Conservation (phyloP, 2,113 vertebrate genomes). For the Laticauda laticaudata region DNA sequence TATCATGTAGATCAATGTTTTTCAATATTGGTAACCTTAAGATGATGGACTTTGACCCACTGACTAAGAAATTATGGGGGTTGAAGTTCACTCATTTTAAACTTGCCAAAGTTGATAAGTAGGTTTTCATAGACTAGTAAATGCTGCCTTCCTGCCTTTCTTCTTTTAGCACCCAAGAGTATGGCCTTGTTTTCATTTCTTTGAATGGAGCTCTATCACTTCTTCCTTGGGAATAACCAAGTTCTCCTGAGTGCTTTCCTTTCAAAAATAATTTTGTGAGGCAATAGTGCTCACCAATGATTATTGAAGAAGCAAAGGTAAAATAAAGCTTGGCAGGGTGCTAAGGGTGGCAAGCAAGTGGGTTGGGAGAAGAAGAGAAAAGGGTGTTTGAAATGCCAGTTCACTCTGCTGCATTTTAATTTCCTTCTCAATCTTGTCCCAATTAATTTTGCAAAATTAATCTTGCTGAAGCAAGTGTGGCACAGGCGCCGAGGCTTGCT, state of each 20-base stretch:
- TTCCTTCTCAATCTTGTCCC: slow-evolving; percentile 90
- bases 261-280: slow-evolving; percentile 59
- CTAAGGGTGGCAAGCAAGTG: background rate
- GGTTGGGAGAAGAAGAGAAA: background rate
- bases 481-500: slow-evolving; percentile 60
- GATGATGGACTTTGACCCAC: background rate
- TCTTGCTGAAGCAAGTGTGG: slow-evolving; percentile 73
- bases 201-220: slow-evolving; percentile 52
- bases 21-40: background rate
- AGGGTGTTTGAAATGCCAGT: slow-evolving; percentile 75
- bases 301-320: slow-evolving; percentile 47
- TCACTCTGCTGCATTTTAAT: slow-evolving; percentile 81
- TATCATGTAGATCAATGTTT: background rate
- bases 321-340: slow-evolving; percentile 18
- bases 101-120: background rate
- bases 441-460: slow-evolving; percentile 90
- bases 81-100: background rate
- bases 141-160: background rate
- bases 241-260: slow-evolving; percentile 60
- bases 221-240: slow-evolving; percentile 59
- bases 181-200: slow-evolving; percentile 48
- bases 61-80: background rate
- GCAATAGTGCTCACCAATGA: slow-evolving; percentile 41
- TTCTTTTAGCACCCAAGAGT: background rate
- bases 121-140: background rate